These are phyloP conservation scores for Macroramphosus scolopax DNA, from an alignment of 2,797 vertebrate genomes.

Conservation along the genomic window DNA sequence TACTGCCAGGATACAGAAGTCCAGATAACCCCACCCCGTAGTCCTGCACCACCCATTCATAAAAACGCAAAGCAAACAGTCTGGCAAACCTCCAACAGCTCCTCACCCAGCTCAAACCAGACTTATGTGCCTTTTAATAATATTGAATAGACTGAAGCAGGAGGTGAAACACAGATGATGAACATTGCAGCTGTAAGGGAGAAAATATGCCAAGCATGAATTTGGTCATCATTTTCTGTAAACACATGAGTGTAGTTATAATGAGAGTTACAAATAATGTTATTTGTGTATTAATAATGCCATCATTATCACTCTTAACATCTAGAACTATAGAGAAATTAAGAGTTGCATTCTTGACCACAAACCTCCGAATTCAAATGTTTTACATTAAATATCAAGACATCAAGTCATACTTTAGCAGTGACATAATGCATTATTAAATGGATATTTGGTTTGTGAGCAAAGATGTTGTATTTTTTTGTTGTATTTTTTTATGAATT, in stretches of 20 bases:
- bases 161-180: neutral
- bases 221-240: neutral
- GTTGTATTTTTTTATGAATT: neutral
- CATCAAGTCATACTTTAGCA: neutral
- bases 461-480: no score
- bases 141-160: constrained; percentile 32
- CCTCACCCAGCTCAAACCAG: constrained; percentile 21
- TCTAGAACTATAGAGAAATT: neutral
- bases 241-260: neutral
- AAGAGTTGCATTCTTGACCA: constrained; percentile 4
- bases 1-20: constrained; percentile 36
- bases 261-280: neutral
- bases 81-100: constrained; percentile 24
- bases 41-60: constrained; percentile 35
- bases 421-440: neutral
- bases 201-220: neutral
- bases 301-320: constrained; percentile 5
- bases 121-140: constrained; percentile 19
- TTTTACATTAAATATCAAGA: neutral
- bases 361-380: neutral
- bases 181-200: neutral
- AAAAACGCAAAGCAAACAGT: constrained; percentile 34
- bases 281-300: neutral
- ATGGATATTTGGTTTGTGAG: no score
- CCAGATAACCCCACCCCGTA: constrained; percentile 31